Conservation (phyloP, 2,888 invertebrate genomes). For the Calameuta filiformis region DNA sequence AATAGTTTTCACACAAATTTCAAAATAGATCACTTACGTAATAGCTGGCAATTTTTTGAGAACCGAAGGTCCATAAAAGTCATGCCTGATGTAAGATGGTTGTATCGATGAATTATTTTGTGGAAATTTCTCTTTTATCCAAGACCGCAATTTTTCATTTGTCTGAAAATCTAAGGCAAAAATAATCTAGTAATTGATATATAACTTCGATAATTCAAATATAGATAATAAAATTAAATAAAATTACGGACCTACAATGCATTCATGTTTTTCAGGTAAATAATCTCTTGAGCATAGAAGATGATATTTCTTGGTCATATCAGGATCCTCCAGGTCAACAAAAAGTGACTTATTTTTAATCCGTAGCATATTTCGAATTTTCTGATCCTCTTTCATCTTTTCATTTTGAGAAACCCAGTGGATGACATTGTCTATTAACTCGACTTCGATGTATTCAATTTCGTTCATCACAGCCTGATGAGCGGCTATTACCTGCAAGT, state of each 20-base stretch:
- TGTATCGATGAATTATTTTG: background rate
- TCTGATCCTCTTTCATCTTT: background rate
- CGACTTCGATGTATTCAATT: conserved; percentile 40
- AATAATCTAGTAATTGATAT: background rate
- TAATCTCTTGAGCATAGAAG: conserved; percentile 53
- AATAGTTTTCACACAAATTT: background rate
- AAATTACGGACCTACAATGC: conserved; percentile 45
- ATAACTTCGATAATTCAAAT: background rate
- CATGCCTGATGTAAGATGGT: background rate
- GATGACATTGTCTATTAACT: conserved; percentile 49
- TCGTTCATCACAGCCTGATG: conserved; percentile 31
- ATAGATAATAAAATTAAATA: background rate
- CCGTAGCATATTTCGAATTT: conserved; percentile 41
- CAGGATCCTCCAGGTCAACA: background rate
- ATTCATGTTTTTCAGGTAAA: conserved; percentile 45
- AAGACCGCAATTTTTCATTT: background rate
- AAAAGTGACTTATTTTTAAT: conserved; percentile 39
- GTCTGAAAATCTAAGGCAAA: background rate
- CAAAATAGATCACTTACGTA: background rate
- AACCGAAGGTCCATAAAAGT: background rate
- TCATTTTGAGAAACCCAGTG: conserved; percentile 19
- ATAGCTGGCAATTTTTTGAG: background rate
- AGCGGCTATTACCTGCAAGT: conserved; percentile 30
- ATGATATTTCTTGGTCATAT: conserved; percentile 40
- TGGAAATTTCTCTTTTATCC: background rate